Percentiles rank a stretch among this genome's conserved stretches.
phyloP scores from a whole-genome alignment of 92 coral and sea anemone species.

The Galaxea fascicularis region DNA sequence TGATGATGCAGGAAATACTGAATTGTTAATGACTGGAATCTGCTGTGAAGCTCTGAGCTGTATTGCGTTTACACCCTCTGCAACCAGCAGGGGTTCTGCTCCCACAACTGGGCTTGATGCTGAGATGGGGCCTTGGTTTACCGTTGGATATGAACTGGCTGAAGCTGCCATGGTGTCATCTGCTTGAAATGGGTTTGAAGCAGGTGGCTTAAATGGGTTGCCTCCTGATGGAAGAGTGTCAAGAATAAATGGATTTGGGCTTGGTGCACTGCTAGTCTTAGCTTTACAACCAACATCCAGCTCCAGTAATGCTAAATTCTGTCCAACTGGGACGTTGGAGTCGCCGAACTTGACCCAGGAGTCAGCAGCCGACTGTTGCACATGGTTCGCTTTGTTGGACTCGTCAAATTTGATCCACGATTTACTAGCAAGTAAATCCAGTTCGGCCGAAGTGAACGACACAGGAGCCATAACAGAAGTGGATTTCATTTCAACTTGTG shows the following conservation, averaged over 20 bases:
- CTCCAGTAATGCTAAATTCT: conserved; percentile 49
- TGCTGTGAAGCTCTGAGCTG: background rate
- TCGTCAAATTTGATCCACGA: conserved; percentile 49
- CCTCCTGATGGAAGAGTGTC: conserved; percentile 42
- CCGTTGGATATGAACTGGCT: conserved; percentile 40
- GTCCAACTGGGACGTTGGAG: conserved; percentile 29
- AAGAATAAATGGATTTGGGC: conserved; percentile 83
- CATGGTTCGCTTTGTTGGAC: background rate
- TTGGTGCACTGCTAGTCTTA: conserved; percentile 33
- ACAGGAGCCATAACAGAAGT: conserved; percentile 31
- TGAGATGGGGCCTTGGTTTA: conserved; percentile 1
- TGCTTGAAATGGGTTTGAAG: conserved; percentile 84
- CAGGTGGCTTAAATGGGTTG: conserved; percentile 67
- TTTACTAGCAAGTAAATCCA: conserved; percentile 47
- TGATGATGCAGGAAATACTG: conserved; percentile 38
- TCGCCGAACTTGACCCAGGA: conserved; percentile 88
- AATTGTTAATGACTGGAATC: conserved; percentile 8
- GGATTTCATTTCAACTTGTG: conserved; percentile 16
- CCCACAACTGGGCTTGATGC: conserved; percentile 23
- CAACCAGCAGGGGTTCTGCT: background rate
- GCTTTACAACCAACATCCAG: conserved; percentile 63
- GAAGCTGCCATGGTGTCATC: conserved; percentile 18
- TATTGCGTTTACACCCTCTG: conserved; percentile 9
- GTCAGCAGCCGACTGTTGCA: conserved; percentile 40
- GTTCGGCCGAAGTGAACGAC: conserved; percentile 44